Percentiles rank a stretch among this genome's conserved stretches.
Conservation (phyloP, 1,140 invertebrate genomes). For the Heliconius himera region DNA sequence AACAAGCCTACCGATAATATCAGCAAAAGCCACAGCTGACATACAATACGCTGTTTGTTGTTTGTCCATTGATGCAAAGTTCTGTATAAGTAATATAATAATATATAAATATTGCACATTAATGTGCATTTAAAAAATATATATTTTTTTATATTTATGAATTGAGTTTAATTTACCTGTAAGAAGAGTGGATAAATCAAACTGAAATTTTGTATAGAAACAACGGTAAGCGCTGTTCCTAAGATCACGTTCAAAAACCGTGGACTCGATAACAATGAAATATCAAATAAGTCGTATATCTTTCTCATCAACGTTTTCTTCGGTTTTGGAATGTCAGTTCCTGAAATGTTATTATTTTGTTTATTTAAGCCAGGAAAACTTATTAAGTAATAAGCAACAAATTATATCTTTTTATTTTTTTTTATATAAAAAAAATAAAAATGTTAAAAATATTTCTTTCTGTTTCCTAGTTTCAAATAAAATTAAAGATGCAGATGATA, state of each 20-base stretch:
- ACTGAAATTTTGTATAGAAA: conserved; percentile 86
- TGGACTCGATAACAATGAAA: conserved; percentile 82
- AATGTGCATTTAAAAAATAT: not conserved
- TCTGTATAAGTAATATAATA: conserved; percentile 57
- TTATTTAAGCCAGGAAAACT: not conserved
- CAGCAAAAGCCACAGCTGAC: conserved; percentile 84
- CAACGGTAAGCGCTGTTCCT: conserved; percentile 85
- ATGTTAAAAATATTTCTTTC: no score
- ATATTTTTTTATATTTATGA: not conserved
- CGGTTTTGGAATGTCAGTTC: conserved; percentile 40
- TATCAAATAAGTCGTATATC: conserved; percentile 81
- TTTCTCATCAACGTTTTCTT: conserved; percentile 62
- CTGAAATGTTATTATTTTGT: conserved; percentile 48
- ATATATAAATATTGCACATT: not conserved
- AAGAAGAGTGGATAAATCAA: conserved; percentile 86
- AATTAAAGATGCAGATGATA: not conserved
- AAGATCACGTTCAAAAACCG: conserved; percentile 85
- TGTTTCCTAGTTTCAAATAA: not conserved
- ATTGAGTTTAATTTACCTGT: conserved; percentile 62
- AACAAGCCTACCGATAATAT: conserved; percentile 85
- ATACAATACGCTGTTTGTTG: conserved; percentile 84
- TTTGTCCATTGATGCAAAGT: conserved; percentile 79
- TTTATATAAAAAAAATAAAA: no score
- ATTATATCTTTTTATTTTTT: no score
- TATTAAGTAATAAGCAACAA: no score